A percentile compares a stretch with the other conserved stretches of the same genome.
These are phyloP conservation scores for Dryobotodes eremita DNA, from an alignment of 2,888 invertebrate genomes.

Conservation along the genomic window DNA sequence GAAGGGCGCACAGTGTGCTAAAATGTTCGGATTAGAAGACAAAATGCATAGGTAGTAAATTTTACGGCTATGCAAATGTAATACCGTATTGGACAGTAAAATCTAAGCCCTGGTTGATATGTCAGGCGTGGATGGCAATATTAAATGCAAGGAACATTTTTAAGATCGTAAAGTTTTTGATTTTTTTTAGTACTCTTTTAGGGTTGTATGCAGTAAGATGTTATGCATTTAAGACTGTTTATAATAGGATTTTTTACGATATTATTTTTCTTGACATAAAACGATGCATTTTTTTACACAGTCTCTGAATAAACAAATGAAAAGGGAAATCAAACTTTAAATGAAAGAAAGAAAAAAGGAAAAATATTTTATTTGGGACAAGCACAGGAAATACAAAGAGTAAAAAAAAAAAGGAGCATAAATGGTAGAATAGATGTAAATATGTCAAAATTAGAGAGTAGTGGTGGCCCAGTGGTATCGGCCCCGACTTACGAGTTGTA, in stretches of 20 bases:
- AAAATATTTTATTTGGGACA: no score
- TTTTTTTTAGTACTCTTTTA: conserved; percentile 66
- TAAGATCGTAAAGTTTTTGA: conserved; percentile 68
- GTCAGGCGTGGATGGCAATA: conserved; percentile 78
- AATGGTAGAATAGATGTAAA: no score
- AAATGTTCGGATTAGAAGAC: conserved; percentile 83
- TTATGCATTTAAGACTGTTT: conserved; percentile 52
- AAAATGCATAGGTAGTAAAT: conserved; percentile 88
- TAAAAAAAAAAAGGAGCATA: no score
- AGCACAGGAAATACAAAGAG: no score
- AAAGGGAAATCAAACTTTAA: background rate
- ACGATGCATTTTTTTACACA: background rate
- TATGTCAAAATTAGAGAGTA: no score
- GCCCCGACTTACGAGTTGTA: no score
- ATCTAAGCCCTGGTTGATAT: conserved; percentile 79
- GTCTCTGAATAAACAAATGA: background rate
- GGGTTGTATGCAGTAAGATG: conserved; percentile 60
- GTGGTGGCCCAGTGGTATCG: no score
- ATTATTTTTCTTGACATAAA: conserved; percentile 16
- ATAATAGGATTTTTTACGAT: conserved; percentile 62
- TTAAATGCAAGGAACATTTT: conserved; percentile 72
- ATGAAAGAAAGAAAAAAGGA: no score
- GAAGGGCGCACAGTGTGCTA: conserved; percentile 76
- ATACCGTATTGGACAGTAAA: conserved; percentile 84
- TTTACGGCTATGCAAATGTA: conserved; percentile 90